Evolutionary conservation across 2,888 invertebrate genomes (phyloP).

Genomic region (Philereme vetulata): DNA sequence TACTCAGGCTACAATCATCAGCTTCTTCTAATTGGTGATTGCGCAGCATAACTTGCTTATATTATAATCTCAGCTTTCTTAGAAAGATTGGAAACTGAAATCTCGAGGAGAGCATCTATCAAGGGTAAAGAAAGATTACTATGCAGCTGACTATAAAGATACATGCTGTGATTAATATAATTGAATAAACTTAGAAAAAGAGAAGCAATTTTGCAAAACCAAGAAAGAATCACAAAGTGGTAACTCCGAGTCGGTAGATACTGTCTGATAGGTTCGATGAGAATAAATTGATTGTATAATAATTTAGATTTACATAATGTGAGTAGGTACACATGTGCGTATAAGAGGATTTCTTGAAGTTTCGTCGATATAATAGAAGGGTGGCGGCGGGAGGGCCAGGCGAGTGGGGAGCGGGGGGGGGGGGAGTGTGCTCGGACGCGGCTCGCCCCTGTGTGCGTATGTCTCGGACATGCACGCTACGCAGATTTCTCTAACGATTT

Average conservation of each 20-base stretch:
- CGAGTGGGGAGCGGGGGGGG: constrained; percentile 47
- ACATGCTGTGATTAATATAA: too few relatives aligned
- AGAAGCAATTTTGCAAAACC: background rate
- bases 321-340: constrained; percentile 65
- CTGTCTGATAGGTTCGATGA: constrained; percentile 46
- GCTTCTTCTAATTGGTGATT: too few relatives aligned
- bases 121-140: too few relatives aligned
- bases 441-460: constrained; percentile 66
- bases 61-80: too few relatives aligned
- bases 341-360: constrained; percentile 81
- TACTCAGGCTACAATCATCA: background rate
- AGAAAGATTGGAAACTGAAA: too few relatives aligned
- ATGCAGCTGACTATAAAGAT: too few relatives aligned
- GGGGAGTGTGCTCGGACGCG: constrained; percentile 64
- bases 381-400: constrained; percentile 47
- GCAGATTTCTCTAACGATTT: constrained; percentile 84
- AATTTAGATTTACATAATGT: constrained; percentile 71
- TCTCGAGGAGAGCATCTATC: too few relatives aligned
- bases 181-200: background rate
- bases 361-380: constrained; percentile 75
- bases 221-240: background rate
- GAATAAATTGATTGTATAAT: constrained; percentile 56
- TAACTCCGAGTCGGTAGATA: constrained; percentile 6
- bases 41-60: too few relatives aligned
- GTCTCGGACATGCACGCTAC: constrained; percentile 82